These are phyloP conservation scores for Mungos mungo DNA, from an alignment of 2,113 vertebrate species.

Conservation along the genomic window DNA sequence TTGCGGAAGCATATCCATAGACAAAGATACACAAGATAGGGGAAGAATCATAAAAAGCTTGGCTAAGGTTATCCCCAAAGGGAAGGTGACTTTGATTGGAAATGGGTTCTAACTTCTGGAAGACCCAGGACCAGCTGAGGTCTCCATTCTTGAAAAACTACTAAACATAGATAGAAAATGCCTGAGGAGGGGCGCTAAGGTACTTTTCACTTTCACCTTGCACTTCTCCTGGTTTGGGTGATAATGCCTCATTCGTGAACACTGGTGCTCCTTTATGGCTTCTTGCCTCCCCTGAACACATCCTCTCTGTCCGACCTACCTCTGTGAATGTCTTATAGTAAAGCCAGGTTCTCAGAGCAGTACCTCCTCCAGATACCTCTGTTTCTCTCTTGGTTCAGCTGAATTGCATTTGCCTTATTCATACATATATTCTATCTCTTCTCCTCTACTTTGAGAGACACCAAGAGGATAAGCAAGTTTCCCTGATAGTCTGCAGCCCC, in stretches of 20 bases:
- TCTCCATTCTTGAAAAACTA: background rate
- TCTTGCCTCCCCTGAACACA: background rate
- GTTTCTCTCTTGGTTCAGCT: slow-evolving; percentile 86
- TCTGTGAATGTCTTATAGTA: slow-evolving; percentile 88
- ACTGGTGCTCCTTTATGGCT: background rate
- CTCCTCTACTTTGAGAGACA: slow-evolving; percentile 38
- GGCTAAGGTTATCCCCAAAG: background rate
- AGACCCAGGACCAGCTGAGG: background rate
- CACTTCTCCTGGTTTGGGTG: background rate
- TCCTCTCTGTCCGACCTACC: slow-evolving; percentile 72
- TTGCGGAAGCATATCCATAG: background rate
- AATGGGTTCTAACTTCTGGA: background rate
- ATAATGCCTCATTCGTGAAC: background rate
- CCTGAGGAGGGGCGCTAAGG: background rate
- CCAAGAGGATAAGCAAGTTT: background rate
- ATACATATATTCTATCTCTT: slow-evolving; percentile 87
- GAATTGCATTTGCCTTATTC: slow-evolving; percentile 89
- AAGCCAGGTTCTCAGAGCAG: slow-evolving; percentile 86
- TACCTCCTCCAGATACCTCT: slow-evolving; percentile 86
- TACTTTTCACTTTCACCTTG: background rate
- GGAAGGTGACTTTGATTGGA: background rate
- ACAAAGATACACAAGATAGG: background rate
- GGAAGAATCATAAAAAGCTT: background rate
- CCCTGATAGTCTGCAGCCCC: background rate
- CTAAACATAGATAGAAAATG: background rate